Conservation (phyloP, 2,888 invertebrate species). For the Macaria liturata region DNA sequence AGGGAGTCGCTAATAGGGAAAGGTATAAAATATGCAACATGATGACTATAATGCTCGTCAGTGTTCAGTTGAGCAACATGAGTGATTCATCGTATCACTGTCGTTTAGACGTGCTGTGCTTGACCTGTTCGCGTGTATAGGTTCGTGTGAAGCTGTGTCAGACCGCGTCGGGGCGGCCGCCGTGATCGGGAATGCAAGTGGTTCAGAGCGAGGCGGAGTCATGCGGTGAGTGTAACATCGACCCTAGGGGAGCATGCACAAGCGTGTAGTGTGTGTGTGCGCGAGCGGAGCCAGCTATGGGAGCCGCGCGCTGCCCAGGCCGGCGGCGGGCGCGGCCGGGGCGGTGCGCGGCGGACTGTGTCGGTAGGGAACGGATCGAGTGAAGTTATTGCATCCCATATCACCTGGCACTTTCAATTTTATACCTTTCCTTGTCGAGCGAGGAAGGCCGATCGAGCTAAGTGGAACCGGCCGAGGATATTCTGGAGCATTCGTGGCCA, state of each 20-base stretch:
- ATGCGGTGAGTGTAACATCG: conserved; percentile 77
- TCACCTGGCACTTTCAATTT: conserved; percentile 82
- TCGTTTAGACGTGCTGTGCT: conserved; percentile 71
- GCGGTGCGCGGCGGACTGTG: conserved; percentile 64
- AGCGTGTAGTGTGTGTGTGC: conserved; percentile 70
- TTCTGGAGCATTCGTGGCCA: conserved; percentile 81
- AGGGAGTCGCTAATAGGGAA: conserved; percentile 79
- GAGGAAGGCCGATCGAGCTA: conserved; percentile 81
- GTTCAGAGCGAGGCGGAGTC: conserved; percentile 70
- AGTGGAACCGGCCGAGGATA: conserved; percentile 79
- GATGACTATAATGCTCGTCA: conserved; percentile 74
- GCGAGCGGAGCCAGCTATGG: conserved; percentile 81
- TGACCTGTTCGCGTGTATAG: conserved; percentile 75
- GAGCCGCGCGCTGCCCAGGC: conserved; percentile 58
- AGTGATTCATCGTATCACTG: conserved; percentile 55
- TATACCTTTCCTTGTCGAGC: conserved; percentile 83
- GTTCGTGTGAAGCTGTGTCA: conserved; percentile 78
- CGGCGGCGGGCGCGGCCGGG: conserved; percentile 57
- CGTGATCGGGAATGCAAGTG: conserved; percentile 83
- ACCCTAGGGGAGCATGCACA: conserved; percentile 72
- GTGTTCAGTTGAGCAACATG: conserved; percentile 65
- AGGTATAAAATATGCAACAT: conserved; percentile 83
- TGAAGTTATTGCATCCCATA: conserved; percentile 81
- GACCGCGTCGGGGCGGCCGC: conserved; percentile 61
- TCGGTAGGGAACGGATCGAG: conserved; percentile 70